phyloP scores from a whole-genome alignment of 2,797 vertebrate species.

The Sebastes umbrosus region DNA sequence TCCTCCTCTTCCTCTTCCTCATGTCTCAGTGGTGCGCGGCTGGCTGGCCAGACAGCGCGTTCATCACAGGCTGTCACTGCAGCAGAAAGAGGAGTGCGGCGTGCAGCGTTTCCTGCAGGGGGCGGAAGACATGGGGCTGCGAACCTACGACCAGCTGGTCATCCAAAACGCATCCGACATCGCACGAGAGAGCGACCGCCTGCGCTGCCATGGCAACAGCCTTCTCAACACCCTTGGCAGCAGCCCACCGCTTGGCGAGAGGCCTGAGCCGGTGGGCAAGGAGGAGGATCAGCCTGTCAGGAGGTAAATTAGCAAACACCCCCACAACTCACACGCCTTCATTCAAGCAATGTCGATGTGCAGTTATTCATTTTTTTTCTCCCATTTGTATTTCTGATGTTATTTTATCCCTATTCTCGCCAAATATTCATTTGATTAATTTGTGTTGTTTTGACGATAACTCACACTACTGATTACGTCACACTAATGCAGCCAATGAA shows the following conservation, averaged over 20 bases:
- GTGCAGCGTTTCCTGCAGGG: constrained; percentile 92
- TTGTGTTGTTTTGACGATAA: not conserved
- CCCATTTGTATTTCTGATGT: not conserved
- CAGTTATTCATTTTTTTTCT: not conserved
- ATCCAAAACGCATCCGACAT: constrained; percentile 94
- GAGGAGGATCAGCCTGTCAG: constrained; percentile 84
- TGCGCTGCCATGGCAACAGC: constrained; percentile 86
- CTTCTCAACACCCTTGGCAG: constrained; percentile 78
- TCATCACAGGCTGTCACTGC: constrained; percentile 76
- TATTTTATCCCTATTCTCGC: not conserved
- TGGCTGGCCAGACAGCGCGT: constrained; percentile 89
- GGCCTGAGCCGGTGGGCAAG: constrained; percentile 82
- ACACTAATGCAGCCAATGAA: not conserved
- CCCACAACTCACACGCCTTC: not conserved
- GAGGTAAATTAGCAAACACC: constrained; percentile 79
- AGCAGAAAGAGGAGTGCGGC: constrained; percentile 83
- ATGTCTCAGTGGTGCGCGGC: constrained; percentile 86
- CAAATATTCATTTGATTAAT: not conserved
- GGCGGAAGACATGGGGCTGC: constrained; percentile 96
- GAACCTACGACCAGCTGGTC: constrained; percentile 95
- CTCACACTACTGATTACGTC: not conserved
- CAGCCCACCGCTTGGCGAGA: constrained; percentile 81
- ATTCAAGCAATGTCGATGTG: not conserved
- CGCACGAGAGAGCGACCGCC: constrained; percentile 87
- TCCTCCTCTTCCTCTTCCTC: not conserved